Conservation (phyloP, 2,888 invertebrate species). For the Linyphia triangularis region DNA sequence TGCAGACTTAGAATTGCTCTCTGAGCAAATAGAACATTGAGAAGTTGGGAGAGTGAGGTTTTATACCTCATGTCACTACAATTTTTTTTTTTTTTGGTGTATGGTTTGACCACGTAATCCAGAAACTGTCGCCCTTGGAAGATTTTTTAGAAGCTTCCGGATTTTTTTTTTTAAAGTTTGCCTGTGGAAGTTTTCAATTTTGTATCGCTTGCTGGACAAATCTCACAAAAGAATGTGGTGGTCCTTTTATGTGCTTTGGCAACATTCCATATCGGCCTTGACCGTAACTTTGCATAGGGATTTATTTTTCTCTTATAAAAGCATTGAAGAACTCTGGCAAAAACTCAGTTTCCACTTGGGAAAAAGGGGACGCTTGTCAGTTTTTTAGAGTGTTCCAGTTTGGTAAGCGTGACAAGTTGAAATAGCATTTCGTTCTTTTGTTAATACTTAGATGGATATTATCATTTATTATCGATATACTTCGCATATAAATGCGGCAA, state of each 20-base stretch:
- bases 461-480: too few relatives aligned
- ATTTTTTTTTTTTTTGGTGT: conserved; percentile 5
- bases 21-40: conserved; percentile 21
- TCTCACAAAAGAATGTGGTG: background rate
- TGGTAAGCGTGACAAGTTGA: too few relatives aligned
- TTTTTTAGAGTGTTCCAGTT: too few relatives aligned
- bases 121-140: background rate
- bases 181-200: conserved; percentile 30
- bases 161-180: conserved; percentile 17
- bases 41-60: conserved; percentile 4
- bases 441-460: too few relatives aligned
- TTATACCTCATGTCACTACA: conserved; percentile 37
- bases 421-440: too few relatives aligned
- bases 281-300: conserved; percentile 43
- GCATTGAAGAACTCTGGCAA: conserved; percentile 23
- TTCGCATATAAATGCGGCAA: too few relatives aligned
- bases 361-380: background rate
- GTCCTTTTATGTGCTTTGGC: conserved; percentile 20
- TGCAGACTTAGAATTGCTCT: conserved; percentile 29
- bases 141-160: conserved; percentile 2
- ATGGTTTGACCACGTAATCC: conserved; percentile 29
- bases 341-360: conserved; percentile 1
- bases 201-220: conserved; percentile 31
- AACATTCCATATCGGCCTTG: conserved; percentile 6
- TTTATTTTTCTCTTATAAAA: conserved; percentile 1